Evolutionary conservation across 1,140 invertebrate genomes (phyloP).

Genomic region (Saxidomus purpurata): DNA sequence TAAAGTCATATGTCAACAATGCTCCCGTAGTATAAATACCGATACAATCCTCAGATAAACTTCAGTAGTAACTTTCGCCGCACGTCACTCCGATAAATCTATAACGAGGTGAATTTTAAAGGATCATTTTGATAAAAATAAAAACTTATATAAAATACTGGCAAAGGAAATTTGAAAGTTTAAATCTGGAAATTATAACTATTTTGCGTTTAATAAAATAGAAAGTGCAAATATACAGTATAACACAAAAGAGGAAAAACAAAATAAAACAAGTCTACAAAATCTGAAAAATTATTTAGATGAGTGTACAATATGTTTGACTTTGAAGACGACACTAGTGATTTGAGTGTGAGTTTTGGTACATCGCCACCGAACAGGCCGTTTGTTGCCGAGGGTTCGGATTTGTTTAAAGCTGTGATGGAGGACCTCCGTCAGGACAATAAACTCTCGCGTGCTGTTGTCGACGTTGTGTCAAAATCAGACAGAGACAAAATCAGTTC

Average conservation of each 20-base stretch:
- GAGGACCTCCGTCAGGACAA: constrained; percentile 43
- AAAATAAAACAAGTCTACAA: not conserved
- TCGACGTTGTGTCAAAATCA: constrained; percentile 27
- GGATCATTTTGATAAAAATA: too few relatives aligned
- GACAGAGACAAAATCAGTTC: not conserved
- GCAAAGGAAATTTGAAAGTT: too few relatives aligned
- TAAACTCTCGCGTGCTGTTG: constrained; percentile 19
- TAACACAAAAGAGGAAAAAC: not conserved
- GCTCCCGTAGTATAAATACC: constrained; percentile 16
- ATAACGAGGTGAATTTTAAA: too few relatives aligned
- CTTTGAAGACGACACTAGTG: constrained; percentile 2
- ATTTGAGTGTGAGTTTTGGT: constrained; percentile 18
- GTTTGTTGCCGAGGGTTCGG: constrained; percentile 54
- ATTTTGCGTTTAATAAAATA: too few relatives aligned
- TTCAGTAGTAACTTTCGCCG: constrained; percentile 4
- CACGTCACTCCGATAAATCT: too few relatives aligned
- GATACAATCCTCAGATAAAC: not conserved
- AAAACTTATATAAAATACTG: too few relatives aligned
- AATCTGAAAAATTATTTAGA: too few relatives aligned
- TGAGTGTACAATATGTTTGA: constrained; percentile 30
- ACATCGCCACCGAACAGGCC: constrained; percentile 53
- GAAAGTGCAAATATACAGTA: too few relatives aligned
- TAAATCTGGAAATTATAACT: too few relatives aligned
- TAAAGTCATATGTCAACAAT: not conserved
- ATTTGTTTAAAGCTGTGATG: constrained; percentile 61